These are phyloP conservation scores for Brachionus koreanus DNA, from an alignment of 1,140 invertebrate species.

Conservation along the genomic window DNA sequence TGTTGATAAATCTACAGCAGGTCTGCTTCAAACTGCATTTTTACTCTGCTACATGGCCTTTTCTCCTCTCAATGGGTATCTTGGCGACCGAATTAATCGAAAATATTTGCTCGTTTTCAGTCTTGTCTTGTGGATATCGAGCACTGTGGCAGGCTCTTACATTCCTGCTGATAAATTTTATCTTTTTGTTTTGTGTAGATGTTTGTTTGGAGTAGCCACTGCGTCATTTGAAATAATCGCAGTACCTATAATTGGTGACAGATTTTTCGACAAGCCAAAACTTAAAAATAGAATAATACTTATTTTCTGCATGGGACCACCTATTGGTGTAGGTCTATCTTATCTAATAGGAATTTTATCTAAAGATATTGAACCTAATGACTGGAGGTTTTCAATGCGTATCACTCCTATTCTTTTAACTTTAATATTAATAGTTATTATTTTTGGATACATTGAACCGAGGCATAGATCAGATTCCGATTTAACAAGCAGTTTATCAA, in stretches of 20 bases:
- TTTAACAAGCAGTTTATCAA: neutral
- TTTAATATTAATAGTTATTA: neutral
- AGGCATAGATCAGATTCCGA: neutral
- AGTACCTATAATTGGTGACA: constrained; percentile 23
- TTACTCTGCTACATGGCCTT: constrained; percentile 34
- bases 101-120: constrained; percentile 41
- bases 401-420: constrained; percentile 7
- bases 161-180: constrained; percentile 5
- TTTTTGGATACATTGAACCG: constrained; percentile 9
- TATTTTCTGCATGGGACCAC: constrained; percentile 32
- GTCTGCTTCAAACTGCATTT: constrained; percentile 35
- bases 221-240: constrained; percentile 42
- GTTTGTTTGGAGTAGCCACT: constrained; percentile 40
- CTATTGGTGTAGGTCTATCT: constrained; percentile 6
- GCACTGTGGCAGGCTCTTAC: constrained; percentile 11
- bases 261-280: neutral
- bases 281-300: neutral
- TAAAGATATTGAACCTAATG: constrained; percentile 18
- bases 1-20: constrained; percentile 39
- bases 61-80: constrained; percentile 40
- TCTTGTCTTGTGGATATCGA: constrained; percentile 18
- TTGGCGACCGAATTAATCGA: constrained; percentile 43
- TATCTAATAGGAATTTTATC: constrained; percentile 21
- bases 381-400: constrained; percentile 33
- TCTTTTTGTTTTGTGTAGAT: constrained; percentile 9